phyloP scores from a whole-genome alignment of 2,888 invertebrate species.

The Anoplius nigerrimus region DNA sequence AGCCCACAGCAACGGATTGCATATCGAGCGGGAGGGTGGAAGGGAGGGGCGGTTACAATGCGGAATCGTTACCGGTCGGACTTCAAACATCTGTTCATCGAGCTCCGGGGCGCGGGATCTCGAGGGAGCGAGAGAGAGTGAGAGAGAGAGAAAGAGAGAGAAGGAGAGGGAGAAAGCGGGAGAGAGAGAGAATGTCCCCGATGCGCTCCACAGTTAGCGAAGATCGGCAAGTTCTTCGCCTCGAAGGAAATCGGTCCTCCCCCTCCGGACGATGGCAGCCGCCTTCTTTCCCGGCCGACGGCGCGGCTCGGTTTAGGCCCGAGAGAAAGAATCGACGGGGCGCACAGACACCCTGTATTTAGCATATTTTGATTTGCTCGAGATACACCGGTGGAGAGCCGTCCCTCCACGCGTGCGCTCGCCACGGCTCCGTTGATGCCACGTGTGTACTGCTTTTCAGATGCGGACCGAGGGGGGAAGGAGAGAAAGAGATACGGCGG shows the following conservation, averaged over 20 bases:
- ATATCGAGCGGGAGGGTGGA: neutral
- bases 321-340: no score
- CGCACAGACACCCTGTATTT: conserved; percentile 50
- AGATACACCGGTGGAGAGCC: conserved; percentile 54
- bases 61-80: conserved; percentile 44
- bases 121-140: no score
- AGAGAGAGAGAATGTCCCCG: neutral
- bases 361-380: conserved; percentile 59
- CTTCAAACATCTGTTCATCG: conserved; percentile 49
- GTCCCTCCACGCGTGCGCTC: conserved; percentile 35
- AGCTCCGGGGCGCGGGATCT: conserved; percentile 30
- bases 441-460: conserved; percentile 52
- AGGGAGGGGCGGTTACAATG: neutral
- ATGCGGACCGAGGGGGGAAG: conserved; percentile 38
- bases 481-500: no score
- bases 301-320: no score
- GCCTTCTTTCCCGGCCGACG: neutral
- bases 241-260: neutral
- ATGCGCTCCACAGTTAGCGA: no score
- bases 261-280: neutral
- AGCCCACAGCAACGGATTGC: conserved; percentile 7
- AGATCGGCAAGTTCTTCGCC: no score
- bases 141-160: neutral
- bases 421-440: conserved; percentile 36
- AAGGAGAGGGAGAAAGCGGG: conserved; percentile 27